phyloP scores from a whole-genome alignment of 2,113 vertebrate genomes.

The Macaca fascicularis region DNA sequence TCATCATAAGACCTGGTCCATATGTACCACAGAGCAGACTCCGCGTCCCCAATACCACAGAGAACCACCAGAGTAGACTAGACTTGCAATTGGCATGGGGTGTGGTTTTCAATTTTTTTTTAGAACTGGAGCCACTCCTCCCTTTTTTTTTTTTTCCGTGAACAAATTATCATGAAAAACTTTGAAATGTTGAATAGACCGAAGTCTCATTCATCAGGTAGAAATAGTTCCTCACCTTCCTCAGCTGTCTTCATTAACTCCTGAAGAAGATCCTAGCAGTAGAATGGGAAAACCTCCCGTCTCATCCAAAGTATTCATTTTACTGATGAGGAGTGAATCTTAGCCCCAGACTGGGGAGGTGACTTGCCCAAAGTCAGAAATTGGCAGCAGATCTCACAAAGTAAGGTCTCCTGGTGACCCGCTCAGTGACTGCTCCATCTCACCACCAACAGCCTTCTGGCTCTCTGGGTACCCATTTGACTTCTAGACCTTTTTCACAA shows the following conservation, averaged over 20 bases:
- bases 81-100: not conserved
- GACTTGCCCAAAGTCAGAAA: not conserved
- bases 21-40: too few relatives aligned
- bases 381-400: not conserved
- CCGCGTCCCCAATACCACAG: fast-evolving
- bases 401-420: not conserved
- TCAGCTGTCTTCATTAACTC: not conserved
- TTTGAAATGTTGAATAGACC: not conserved
- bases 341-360: not conserved
- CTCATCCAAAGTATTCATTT: not conserved
- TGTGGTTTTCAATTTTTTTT: not conserved
- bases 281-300: not conserved
- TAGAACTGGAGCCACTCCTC: not conserved
- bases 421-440: not conserved
- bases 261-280: not conserved
- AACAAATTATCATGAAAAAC: not conserved
- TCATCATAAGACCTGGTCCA: not conserved
- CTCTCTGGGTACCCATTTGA: not conserved
- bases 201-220: not conserved
- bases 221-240: not conserved
- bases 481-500: not conserved
- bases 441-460: not conserved
- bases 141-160: not conserved
- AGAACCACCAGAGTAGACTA: not conserved
- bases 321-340: not conserved